Evolutionary conservation across 2,888 invertebrate species (phyloP).

Genomic region (Drosophila nigricruria): DNA sequence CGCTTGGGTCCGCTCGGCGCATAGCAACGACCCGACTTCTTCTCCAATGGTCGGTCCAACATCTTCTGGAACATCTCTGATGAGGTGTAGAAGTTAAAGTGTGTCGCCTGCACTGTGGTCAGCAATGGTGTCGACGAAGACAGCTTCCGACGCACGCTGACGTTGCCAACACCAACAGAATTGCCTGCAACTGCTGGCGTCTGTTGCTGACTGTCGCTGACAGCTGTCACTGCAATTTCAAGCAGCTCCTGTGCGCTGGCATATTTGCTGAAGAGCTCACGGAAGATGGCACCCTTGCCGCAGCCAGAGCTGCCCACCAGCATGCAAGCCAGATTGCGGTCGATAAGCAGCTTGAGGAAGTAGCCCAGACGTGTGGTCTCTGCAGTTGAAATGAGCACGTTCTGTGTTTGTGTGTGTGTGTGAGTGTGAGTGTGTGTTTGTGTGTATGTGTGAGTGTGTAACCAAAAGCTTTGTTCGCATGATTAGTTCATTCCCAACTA

Average conservation of each 20-base stretch:
- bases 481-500: slow-evolving; percentile 57
- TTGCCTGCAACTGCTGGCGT: slow-evolving; percentile 14
- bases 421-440: neutral
- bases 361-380: slow-evolving; percentile 95
- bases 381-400: slow-evolving; percentile 93
- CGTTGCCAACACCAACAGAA: slow-evolving; percentile 12
- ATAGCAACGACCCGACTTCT: slow-evolving; percentile 96
- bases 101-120: slow-evolving; percentile 80
- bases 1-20: slow-evolving; percentile 93
- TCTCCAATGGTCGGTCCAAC: slow-evolving; percentile 96
- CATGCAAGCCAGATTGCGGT: slow-evolving; percentile 94
- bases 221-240: slow-evolving; percentile 88
- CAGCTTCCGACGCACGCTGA: slow-evolving; percentile 83
- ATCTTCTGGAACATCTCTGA: slow-evolving; percentile 95
- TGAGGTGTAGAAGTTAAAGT: slow-evolving; percentile 96
- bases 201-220: slow-evolving; percentile 86
- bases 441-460: slow-evolving; percentile 18
- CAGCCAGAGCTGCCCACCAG: slow-evolving; percentile 95
- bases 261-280: slow-evolving; percentile 87
- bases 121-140: slow-evolving; percentile 84
- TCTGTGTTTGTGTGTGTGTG: slow-evolving; percentile 85
- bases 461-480: slow-evolving; percentile 38
- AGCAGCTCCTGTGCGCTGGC: slow-evolving; percentile 69
- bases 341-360: slow-evolving; percentile 94
- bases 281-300: slow-evolving; percentile 96